Evolutionary conservation across 1,140 invertebrate genomes (phyloP), one percentile per base, ranked within the genome.

Genomic region (Hirudo medicinalis): DNA sequence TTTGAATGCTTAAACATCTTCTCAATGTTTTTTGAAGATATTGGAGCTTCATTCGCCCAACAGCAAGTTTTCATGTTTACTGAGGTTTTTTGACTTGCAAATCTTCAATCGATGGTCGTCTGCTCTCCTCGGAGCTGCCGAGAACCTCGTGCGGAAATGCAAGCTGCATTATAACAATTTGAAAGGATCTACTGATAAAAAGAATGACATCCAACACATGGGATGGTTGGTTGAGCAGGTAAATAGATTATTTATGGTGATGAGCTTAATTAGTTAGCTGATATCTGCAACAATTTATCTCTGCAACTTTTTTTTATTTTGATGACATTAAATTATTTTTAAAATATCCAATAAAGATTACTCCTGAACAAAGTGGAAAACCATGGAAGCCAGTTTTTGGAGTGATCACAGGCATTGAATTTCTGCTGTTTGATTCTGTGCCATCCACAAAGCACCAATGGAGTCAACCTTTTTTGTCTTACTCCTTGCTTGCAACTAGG

Each of bases 391-490:
- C 93, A 36, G 88, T 94, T 36, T 97, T 97, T 82, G 90, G 90
- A 27, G 94, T 91, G 1, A 87, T 98, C 17, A 97, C 94, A 5
- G 91, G 93, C 75, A 88, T 91, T 54, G 94, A 98, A 82, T 79
- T 90, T 72, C 87, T 94, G 77, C 85, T 98, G 74, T 99, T 97
- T 84, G 93, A 96, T 78, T 89, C 91, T 72, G 94, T 94, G 2
- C 96, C 96, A 0, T 94, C 91, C 90, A 94, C 91, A 67, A 88
- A 90, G 67, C 91, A 96, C 80, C 93, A 94, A 67, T 98, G 94
- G 94, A 88, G 90, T 72, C 88, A 89, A 72, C 93, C 95, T 2
- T 86, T 88, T 67, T 89, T 92, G 79, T 89, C 87, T 76, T 91
- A 92, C 80, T 88, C 92, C 6, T 84, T 99, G 67, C 88, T 96